Evolutionary conservation across 1,140 invertebrate genomes (phyloP).

Genomic region (Calliopsis andreniformis): DNA sequence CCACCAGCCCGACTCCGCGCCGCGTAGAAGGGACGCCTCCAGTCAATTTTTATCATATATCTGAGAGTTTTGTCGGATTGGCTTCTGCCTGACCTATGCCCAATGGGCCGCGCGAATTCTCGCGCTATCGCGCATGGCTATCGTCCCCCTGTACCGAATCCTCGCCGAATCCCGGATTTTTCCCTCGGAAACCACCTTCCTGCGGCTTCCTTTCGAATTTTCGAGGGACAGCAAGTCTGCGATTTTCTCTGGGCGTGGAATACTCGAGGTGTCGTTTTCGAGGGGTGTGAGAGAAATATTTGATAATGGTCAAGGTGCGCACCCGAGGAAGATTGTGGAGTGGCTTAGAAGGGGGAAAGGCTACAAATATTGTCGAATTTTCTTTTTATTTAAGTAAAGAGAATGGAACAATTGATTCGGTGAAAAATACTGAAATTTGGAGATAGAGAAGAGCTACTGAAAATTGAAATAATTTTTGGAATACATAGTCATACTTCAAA

Average conservation of each 20-base stretch:
- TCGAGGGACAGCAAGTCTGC: slow-evolving; percentile 37
- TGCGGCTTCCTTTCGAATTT: neutral
- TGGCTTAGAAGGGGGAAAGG: too few relatives aligned
- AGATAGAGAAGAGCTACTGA: too few relatives aligned
- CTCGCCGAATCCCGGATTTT: slow-evolving; percentile 58
- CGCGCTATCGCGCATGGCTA: slow-evolving; percentile 73
- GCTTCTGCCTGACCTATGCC: slow-evolving; percentile 80
- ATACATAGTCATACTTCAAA: too few relatives aligned
- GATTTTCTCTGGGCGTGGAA: slow-evolving; percentile 28
- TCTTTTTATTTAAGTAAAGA: too few relatives aligned
- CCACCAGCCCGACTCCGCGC: slow-evolving; percentile 7
- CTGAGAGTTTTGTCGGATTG: slow-evolving; percentile 76
- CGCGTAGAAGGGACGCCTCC: slow-evolving; percentile 56
- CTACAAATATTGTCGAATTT: too few relatives aligned
- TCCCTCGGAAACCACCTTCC: slow-evolving; percentile 5
- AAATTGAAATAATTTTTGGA: too few relatives aligned
- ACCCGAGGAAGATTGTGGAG: too few relatives aligned
- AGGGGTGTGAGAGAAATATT: too few relatives aligned
- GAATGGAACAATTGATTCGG: too few relatives aligned
- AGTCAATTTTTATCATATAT: slow-evolving; percentile 80
- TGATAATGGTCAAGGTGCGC: too few relatives aligned
- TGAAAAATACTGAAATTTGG: too few relatives aligned
- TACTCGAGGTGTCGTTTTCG: slow-evolving; percentile 26
- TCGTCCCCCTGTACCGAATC: slow-evolving; percentile 62
- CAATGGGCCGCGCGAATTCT: slow-evolving; percentile 77